phyloP scores from a whole-genome alignment of 2,113 vertebrate genomes.

The Sander lucioperca region DNA sequence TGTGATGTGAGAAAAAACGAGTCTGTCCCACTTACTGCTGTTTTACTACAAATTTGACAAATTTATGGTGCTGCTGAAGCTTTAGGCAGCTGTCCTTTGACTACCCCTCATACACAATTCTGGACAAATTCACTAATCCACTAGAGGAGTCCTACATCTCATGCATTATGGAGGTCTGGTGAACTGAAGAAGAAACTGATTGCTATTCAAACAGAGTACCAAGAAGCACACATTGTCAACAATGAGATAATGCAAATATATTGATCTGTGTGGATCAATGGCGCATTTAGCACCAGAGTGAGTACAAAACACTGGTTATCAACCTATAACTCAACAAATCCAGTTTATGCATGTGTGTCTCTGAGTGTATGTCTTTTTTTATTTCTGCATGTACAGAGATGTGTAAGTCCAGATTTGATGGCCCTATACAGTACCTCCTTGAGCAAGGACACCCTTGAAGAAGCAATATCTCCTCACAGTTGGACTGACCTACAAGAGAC shows the following conservation, averaged over 20 bases:
- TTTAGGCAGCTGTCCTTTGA: slow-evolving; percentile 32
- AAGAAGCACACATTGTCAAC: slow-evolving; percentile 50
- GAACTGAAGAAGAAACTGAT: slow-evolving; percentile 44
- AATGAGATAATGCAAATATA: slow-evolving; percentile 51
- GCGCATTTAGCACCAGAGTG: neutral
- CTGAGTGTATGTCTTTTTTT: slow-evolving; percentile 1
- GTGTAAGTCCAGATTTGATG: slow-evolving; percentile 52
- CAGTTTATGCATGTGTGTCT: neutral
- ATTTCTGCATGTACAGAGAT: slow-evolving; percentile 6
- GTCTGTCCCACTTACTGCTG: slow-evolving; percentile 41
- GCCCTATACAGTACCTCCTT: slow-evolving; percentile 53
- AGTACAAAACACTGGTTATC: slow-evolving; percentile 19
- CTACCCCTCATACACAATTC: slow-evolving; percentile 17
- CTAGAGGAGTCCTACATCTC: slow-evolving; percentile 42
- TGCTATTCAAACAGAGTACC: slow-evolving; percentile 60
- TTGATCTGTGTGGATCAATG: slow-evolving; percentile 36
- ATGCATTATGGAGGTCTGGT: slow-evolving; percentile 62
- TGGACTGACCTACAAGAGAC: slow-evolving; percentile 68
- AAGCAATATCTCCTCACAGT: slow-evolving; percentile 75
- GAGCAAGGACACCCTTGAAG: slow-evolving; percentile 68
- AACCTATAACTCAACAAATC: slow-evolving; percentile 25
- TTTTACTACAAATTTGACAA: neutral
- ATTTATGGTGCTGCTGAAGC: neutral
- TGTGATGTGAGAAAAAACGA: neutral
- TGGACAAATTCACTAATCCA: slow-evolving; percentile 18